These are phyloP conservation scores for Heliangelus exortis DNA, from an alignment of 2,797 vertebrate genomes.

Conservation along the genomic window DNA sequence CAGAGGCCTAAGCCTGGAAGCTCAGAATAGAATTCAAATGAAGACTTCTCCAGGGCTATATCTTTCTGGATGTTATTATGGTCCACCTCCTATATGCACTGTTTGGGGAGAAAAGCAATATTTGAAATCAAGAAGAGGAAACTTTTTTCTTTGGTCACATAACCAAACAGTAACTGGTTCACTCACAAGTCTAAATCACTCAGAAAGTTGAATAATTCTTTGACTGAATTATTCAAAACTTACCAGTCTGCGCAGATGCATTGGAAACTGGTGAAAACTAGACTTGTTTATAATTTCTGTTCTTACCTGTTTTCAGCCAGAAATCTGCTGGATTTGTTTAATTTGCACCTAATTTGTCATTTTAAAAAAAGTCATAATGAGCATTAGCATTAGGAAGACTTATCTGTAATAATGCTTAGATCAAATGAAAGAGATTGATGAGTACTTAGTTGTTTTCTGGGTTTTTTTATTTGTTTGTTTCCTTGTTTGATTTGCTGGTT, in stretches of 20 bases:
- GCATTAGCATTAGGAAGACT: background rate
- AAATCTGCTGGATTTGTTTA: background rate
- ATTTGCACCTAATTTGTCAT: background rate
- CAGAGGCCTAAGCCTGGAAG: constrained; percentile 3
- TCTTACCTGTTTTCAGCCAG: background rate
- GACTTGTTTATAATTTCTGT: background rate
- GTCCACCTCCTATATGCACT: background rate
- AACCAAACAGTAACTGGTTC: background rate
- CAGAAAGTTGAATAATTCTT: background rate
- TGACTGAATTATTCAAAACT: background rate
- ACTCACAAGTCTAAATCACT: background rate
- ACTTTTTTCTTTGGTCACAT: background rate
- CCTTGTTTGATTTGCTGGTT: too few species aligned
- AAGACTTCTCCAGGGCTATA: background rate
- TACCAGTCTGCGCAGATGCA: background rate
- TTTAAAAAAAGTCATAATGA: background rate
- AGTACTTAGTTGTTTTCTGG: background rate
- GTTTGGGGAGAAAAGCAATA: constrained; percentile 17
- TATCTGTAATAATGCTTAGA: background rate
- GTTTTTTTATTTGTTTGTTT: too few species aligned
- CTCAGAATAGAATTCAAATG: constrained; percentile 44
- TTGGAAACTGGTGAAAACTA: background rate
- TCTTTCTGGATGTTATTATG: background rate
- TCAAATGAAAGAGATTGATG: background rate
- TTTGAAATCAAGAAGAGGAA: background rate